Evolutionary conservation across 2,113 vertebrate species (phyloP).

Genomic region (Silurus meridionalis): DNA sequence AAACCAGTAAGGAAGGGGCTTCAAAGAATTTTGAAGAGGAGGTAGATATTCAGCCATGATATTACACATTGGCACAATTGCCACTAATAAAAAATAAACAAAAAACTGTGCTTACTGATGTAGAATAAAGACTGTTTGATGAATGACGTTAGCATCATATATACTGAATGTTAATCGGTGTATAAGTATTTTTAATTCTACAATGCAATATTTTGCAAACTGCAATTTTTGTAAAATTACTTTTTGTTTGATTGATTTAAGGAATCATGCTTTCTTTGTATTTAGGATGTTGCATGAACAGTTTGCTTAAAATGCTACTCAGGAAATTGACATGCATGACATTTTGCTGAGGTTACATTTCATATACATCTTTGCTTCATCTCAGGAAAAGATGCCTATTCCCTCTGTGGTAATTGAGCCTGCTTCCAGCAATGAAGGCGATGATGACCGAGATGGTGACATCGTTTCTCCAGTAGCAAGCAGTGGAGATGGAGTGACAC

Average conservation of each 20-base stretch:
- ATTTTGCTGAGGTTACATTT: background rate
- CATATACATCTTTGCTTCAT: background rate
- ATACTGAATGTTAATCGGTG: background rate
- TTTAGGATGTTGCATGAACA: background rate
- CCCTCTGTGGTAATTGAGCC: conserved; percentile 93
- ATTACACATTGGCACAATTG: conserved; percentile 20
- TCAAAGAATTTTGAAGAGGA: conserved; percentile 48
- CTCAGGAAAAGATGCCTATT: conserved; percentile 84
- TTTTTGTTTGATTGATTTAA: background rate
- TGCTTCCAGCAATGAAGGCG: conserved; percentile 91
- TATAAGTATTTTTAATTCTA: background rate
- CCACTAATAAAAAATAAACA: background rate
- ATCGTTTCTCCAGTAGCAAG: conserved; percentile 64
- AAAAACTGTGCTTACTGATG: background rate
- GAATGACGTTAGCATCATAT: background rate
- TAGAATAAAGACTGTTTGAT: background rate
- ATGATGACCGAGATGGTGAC: conserved; percentile 79
- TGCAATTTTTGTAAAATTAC: background rate
- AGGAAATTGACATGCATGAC: background rate
- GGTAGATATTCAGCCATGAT: conserved; percentile 56
- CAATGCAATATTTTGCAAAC: background rate
- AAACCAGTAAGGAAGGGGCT: conserved; percentile 49
- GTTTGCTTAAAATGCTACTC: background rate
- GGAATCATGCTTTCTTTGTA: background rate
- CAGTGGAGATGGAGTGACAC: conserved; percentile 62